A percentile compares a stretch with the other conserved stretches of the same genome.
phyloP scores from a whole-genome alignment of 2,888 invertebrate species.

The Tenodera sinensis region DNA sequence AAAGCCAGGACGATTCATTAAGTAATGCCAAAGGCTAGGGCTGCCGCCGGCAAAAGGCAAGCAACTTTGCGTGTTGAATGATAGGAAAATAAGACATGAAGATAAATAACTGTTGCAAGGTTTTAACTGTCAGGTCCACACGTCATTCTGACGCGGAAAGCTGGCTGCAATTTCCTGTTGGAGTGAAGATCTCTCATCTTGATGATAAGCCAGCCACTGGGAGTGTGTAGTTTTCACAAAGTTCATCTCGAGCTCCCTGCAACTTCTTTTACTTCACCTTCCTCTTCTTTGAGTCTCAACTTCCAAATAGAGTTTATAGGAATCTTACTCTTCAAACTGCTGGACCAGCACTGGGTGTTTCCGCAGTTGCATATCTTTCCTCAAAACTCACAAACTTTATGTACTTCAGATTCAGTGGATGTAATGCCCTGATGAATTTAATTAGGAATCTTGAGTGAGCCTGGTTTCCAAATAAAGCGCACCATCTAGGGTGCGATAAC shows the following conservation, averaged over 20 bases:
- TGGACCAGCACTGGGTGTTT: not conserved
- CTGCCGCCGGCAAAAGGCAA: not conserved
- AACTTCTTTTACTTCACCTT: not conserved
- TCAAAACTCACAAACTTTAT: not conserved
- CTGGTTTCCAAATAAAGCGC: too few relatives aligned
- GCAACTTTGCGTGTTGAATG: slow-evolving; percentile 22
- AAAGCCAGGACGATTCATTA: not conserved
- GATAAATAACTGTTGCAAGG: slow-evolving; percentile 24
- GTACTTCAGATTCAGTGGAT: not conserved
- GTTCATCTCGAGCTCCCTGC: not conserved
- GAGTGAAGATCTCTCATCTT: not conserved
- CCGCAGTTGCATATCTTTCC: not conserved
- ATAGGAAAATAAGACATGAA: slow-evolving; percentile 27
- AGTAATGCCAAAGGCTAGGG: not conserved
- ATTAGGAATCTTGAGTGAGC: too few relatives aligned
- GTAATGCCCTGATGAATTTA: too few relatives aligned
- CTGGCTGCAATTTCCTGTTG: slow-evolving; percentile 27
- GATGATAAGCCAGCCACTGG: slow-evolving; percentile 11
- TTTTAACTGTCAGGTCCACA: slow-evolving; percentile 18
- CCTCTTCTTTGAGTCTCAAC: not conserved
- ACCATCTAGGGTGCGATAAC: too few relatives aligned
- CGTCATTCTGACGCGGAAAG: slow-evolving; percentile 17
- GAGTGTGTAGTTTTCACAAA: not conserved
- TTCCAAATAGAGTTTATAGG: not conserved
- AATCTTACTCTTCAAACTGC: not conserved